Percentiles rank a stretch among this genome's conserved stretches.
These are phyloP conservation scores for Xestia c-nigrum DNA, from an alignment of 2,888 invertebrate genomes.

Conservation along the genomic window DNA sequence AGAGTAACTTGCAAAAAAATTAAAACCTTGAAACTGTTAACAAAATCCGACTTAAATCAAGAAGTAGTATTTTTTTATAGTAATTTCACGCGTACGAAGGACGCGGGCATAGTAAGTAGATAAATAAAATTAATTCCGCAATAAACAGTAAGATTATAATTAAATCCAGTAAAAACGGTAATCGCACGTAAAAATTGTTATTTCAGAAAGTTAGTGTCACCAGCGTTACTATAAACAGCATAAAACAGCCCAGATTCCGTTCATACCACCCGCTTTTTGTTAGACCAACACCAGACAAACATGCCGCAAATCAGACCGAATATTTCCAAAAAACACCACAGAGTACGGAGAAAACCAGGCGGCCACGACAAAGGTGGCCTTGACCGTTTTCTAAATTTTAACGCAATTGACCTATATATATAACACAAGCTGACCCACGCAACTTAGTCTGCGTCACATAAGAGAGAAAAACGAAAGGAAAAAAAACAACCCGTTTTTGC, in stretches of 20 bases:
- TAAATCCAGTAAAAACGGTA: background rate
- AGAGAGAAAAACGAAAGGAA: too few species aligned
- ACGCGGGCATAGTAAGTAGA: too few species aligned
- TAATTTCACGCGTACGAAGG: too few species aligned
- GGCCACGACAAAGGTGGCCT: background rate
- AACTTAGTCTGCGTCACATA: too few species aligned
- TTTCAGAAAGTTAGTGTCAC: background rate
- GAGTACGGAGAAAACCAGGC: background rate
- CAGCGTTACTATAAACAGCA: background rate
- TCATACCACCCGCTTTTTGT: constrained; percentile 17
- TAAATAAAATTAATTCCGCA: background rate
- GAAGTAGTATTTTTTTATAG: too few species aligned
- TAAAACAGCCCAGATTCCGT: constrained; percentile 2
- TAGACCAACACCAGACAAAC: constrained; percentile 20
- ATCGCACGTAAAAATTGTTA: too few species aligned
- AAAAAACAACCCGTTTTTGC: too few species aligned
- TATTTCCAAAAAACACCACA: background rate
- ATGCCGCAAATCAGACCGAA: constrained; percentile 4
- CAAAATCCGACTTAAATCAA: too few species aligned
- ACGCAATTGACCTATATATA: too few species aligned
- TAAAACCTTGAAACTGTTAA: too few species aligned
- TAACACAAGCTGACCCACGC: too few species aligned
- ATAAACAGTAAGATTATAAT: background rate
- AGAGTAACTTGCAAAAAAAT: too few species aligned
- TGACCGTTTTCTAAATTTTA: background rate